These are phyloP conservation scores for Kryptolebias marmoratus DNA, from an alignment of 2,113 vertebrate genomes.

Conservation along the genomic window DNA sequence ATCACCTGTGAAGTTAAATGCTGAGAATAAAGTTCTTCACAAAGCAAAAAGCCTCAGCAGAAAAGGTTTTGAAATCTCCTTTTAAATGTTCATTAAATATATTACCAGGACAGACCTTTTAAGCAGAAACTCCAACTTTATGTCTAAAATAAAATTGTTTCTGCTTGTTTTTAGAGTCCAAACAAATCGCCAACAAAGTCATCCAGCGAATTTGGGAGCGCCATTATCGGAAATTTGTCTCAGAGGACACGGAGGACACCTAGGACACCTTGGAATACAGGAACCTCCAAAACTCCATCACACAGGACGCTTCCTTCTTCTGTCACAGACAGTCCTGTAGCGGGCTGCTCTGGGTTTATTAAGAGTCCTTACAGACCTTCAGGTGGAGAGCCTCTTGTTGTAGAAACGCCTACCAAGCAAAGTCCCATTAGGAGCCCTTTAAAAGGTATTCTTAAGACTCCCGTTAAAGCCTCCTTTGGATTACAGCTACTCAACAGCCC, in stretches of 20 bases:
- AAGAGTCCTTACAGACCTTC: conserved; percentile 66
- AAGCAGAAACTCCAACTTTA: background rate
- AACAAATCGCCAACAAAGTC: conserved; percentile 79
- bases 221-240: conserved; percentile 32
- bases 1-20: too few species aligned
- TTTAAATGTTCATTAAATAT: too few species aligned
- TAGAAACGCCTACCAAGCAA: conserved; percentile 61
- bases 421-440: conserved; percentile 58
- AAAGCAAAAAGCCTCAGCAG: too few species aligned
- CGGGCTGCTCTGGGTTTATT: conserved; percentile 27
- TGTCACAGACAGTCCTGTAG: conserved; percentile 53
- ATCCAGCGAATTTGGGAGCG: conserved; percentile 48
- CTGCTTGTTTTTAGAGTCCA: conserved; percentile 65
- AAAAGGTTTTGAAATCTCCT: too few species aligned
- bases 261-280: conserved; percentile 32
- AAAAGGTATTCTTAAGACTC: conserved; percentile 65
- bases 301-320: conserved; percentile 22
- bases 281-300: conserved; percentile 37
- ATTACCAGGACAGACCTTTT: too few species aligned
- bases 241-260: conserved; percentile 53
- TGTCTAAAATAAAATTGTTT: background rate
- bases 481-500: conserved; percentile 16
- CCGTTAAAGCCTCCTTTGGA: conserved; percentile 58
- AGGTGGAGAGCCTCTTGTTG: conserved; percentile 45
- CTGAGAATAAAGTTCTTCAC: too few species aligned